Percentiles rank a stretch among this genome's conserved stretches.
These are phyloP conservation scores for Hystrix brachyura DNA, from an alignment of 2,113 vertebrate species.

Conservation along the genomic window DNA sequence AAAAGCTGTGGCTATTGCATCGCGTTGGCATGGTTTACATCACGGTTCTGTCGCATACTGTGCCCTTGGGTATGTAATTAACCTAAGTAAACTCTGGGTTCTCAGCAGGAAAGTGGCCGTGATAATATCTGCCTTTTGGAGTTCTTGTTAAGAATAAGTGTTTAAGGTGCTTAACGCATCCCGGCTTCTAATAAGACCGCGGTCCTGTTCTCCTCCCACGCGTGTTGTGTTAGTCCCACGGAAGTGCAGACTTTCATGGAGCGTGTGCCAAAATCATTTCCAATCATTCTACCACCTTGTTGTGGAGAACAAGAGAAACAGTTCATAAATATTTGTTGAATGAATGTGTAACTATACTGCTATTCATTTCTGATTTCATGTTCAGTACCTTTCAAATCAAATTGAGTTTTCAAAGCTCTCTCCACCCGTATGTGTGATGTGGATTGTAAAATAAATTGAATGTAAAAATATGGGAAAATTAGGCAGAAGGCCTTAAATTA, in stretches of 20 bases:
- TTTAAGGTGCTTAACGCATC: neutral
- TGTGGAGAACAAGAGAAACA: neutral
- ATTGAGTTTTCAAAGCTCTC: slow-evolving; percentile 71
- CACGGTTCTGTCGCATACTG: neutral
- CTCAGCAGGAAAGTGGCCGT: neutral
- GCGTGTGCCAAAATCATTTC: neutral
- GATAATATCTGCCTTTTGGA: neutral
- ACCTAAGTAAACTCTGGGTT: neutral
- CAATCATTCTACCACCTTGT: neutral
- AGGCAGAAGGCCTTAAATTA: slow-evolving; percentile 72
- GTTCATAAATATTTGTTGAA: slow-evolving; percentile 59
- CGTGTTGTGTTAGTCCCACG: fast-evolving
- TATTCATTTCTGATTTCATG: slow-evolving; percentile 64
- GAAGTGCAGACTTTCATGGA: fast-evolving
- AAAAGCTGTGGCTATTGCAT: neutral
- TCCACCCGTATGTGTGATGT: slow-evolving; percentile 15
- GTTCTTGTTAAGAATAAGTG: neutral
- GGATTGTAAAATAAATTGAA: slow-evolving; percentile 80
- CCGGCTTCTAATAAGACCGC: neutral
- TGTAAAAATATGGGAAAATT: slow-evolving; percentile 80
- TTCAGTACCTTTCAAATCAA: slow-evolving; percentile 68
- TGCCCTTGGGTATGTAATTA: neutral
- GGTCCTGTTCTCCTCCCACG: neutral
- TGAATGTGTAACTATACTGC: slow-evolving; percentile 42
- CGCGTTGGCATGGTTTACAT: neutral